Conservation (phyloP, 64 coral and sea anemone species). For the Stichodactyla mertensii region DNA sequence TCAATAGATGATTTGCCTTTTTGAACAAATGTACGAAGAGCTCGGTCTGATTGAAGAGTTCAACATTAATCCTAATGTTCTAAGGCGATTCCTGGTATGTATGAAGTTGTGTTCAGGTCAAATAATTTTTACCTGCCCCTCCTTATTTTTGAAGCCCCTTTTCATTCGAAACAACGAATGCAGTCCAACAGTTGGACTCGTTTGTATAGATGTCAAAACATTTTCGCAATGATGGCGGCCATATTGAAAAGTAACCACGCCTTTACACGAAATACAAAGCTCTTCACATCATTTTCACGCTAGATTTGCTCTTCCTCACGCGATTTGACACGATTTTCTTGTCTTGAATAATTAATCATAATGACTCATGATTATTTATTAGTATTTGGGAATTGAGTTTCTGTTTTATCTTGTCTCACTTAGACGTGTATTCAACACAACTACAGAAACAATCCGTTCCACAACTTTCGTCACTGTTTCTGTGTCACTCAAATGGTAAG, state of each 20-base stretch:
- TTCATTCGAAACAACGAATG: no score
- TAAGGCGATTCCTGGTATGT: slow-evolving; percentile 70
- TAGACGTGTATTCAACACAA: slow-evolving; percentile 77
- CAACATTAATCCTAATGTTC: slow-evolving; percentile 38
- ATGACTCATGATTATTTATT: not conserved
- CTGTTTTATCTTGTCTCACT: not conserved
- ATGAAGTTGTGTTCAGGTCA: no score
- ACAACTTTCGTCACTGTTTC: slow-evolving; percentile 83
- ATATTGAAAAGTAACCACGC: not conserved
- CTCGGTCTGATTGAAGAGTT: slow-evolving; percentile 67
- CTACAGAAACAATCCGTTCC: slow-evolving; percentile 78
- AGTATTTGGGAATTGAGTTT: not conserved
- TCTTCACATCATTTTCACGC: no score
- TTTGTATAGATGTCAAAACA: no score
- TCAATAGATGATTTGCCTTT: slow-evolving; percentile 54
- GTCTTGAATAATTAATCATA: no score
- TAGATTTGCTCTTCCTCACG: no score
- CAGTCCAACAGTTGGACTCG: no score
- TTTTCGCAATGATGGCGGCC: not conserved
- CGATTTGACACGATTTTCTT: no score
- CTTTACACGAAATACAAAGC: no score
- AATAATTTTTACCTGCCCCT: no score
- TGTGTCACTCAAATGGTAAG: slow-evolving; percentile 86
- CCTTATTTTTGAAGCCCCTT: no score
- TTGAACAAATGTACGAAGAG: slow-evolving; percentile 71